These are phyloP conservation scores for Hyperoodon ampullatus DNA, from an alignment of 2,113 vertebrate species.

Conservation along the genomic window DNA sequence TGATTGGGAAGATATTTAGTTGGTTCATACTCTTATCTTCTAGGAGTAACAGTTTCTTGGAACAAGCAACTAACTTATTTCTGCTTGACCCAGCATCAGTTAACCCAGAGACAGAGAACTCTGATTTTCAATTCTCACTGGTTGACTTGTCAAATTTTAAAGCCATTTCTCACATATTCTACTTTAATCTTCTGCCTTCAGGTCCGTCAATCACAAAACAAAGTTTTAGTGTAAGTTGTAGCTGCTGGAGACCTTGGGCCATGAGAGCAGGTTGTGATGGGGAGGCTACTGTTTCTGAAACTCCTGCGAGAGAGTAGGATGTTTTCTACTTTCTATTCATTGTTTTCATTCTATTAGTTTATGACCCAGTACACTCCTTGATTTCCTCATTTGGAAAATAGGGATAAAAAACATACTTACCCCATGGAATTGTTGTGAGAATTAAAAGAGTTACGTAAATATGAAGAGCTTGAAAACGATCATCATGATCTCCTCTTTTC, in stretches of 20 bases:
- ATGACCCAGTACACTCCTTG: neutral
- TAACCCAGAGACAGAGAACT: neutral
- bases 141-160: neutral
- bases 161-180: neutral
- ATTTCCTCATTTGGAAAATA: neutral
- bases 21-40: neutral
- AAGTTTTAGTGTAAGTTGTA: neutral
- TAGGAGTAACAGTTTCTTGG: neutral
- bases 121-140: neutral
- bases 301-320: neutral
- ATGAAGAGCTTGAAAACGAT: neutral
- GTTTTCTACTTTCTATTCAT: neutral
- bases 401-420: neutral
- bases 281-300: neutral
- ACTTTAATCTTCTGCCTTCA: slow-evolving; percentile 8
- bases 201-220: neutral
- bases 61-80: neutral
- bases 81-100: neutral
- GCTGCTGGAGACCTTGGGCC: neutral
- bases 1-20: neutral
- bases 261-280: neutral
- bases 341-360: neutral
- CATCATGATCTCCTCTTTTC: neutral
- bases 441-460: neutral
- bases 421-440: neutral